Evolutionary conservation across 2,888 invertebrate genomes (phyloP), one percentile per base, ranked within the genome.

Genomic region (Acanthacorydalis orientalis): DNA sequence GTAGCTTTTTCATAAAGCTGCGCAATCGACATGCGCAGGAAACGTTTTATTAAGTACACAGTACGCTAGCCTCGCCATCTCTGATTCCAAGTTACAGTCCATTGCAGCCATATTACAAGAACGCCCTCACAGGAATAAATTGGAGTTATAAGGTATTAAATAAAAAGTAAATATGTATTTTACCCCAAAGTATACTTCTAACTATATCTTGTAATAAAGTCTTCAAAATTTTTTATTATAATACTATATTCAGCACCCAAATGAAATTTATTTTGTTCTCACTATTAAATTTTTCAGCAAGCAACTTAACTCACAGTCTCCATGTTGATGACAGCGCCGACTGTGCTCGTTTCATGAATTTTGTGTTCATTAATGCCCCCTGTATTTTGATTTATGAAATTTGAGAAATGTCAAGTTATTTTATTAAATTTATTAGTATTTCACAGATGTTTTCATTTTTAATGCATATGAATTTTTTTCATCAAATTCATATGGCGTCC

Each of bases 281-380:
- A 12, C 16, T 14, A n/a, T 23, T 12, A 43, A 40, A 48, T 37
- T 33, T 32, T 45, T 34, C 23, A 9, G 37, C 38, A 35, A 41
- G 16, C 43, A 33, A 34, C 59, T 57, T 58, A 55, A 50, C 51
- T 54, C 52, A 48, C 49, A 60, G 60, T 61, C 66, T 66, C 69
- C 71, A 71, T 71, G 68, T 73, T 75, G 75, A 74, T 73, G 73
- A 70, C 76, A 76, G 76, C 76, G 76, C 76, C 75, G 72, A 70
- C 74, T 66, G 75, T 75, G 76, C 74, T 75, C 73, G 75, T 74
- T 75, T 72, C 68, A 64, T 65, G 74, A 73, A 75, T 73, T 75
- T 75, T 75, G 73, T 70, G 71, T 70, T 68, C 67, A 68, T 46
- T 64, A 73, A 75, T 75, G 76, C 76, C 75, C 75, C 75, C 76